phyloP scores from a whole-genome alignment of 2,797 vertebrate genomes.

The Myotis daubentonii region DNA sequence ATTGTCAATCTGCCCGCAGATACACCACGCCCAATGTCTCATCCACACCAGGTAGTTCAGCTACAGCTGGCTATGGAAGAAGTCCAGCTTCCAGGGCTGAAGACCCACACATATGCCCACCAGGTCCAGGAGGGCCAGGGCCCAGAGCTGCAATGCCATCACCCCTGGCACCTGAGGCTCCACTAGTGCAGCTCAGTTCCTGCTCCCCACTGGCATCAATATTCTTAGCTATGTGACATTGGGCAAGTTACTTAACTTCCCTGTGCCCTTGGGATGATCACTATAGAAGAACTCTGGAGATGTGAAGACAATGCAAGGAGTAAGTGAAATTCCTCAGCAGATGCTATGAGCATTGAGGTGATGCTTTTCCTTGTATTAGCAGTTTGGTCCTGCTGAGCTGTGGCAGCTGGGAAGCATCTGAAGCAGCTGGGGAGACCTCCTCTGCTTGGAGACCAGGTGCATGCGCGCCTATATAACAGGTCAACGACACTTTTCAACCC shows the following conservation, averaged over 20 bases:
- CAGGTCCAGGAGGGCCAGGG: background rate
- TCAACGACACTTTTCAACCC: background rate
- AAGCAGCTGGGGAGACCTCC: background rate
- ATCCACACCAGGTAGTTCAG: background rate
- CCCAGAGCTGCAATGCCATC: background rate
- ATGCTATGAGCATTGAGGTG: accelerated
- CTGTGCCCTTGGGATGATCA: background rate
- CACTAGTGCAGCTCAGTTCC: background rate
- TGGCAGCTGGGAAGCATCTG: background rate
- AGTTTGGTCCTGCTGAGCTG: background rate
- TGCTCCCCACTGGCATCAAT: background rate
- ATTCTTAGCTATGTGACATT: background rate
- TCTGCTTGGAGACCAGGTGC: background rate
- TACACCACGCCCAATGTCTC: background rate
- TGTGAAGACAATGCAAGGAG: background rate
- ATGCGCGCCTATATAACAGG: background rate
- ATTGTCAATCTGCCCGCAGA: background rate
- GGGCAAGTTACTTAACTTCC: background rate
- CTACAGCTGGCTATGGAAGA: background rate
- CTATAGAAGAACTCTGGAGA: background rate
- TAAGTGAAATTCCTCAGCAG: background rate
- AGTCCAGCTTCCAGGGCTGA: background rate
- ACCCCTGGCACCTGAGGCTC: background rate
- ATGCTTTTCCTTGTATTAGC: background rate
- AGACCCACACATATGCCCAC: background rate